phyloP scores from a whole-genome alignment of 2,888 invertebrate genomes.

The Dugesia japonica region DNA sequence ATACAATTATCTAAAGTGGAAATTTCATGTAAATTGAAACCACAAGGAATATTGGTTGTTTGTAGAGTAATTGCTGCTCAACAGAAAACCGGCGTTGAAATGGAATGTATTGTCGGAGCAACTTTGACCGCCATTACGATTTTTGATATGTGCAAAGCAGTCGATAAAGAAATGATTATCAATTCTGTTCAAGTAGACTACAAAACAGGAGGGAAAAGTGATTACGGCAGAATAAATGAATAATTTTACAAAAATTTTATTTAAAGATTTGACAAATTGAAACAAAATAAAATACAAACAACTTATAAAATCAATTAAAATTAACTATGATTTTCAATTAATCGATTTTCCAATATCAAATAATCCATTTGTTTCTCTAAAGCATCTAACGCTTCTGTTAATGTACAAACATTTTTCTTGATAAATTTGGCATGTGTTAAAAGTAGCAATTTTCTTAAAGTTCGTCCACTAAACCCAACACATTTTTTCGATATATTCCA shows the following conservation, averaged over 20 bases:
- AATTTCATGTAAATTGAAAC: slow-evolving; percentile 41
- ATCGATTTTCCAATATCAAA: slow-evolving; percentile 49
- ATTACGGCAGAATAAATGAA: slow-evolving; percentile 28
- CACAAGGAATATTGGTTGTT: background rate
- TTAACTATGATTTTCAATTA: slow-evolving; percentile 27
- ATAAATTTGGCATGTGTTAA: slow-evolving; percentile 53
- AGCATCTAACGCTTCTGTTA: background rate
- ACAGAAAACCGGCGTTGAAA: slow-evolving; percentile 70
- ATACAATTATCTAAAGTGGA: slow-evolving; percentile 40
- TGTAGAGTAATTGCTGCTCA: slow-evolving; percentile 52
- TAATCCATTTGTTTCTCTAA: slow-evolving; percentile 39
- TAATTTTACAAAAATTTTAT: no score
- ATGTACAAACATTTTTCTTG: background rate
- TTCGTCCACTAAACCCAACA: slow-evolving; percentile 64
- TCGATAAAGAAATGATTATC: slow-evolving; percentile 50
- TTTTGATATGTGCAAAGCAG: slow-evolving; percentile 96
- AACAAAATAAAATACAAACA: no score
- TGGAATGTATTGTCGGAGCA: slow-evolving; percentile 85
- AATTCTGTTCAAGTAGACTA: background rate
- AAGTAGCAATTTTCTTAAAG: slow-evolving; percentile 71
- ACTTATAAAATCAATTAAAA: background rate
- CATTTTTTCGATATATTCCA: slow-evolving; percentile 48
- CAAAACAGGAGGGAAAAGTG: slow-evolving; percentile 20
- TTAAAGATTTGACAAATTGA: no score
- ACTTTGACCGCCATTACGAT: slow-evolving; percentile 74